Evolutionary conservation across 2,797 vertebrate genomes (phyloP), one percentile per base, ranked within the genome.

Genomic region (Craterocephalus amniculus): DNA sequence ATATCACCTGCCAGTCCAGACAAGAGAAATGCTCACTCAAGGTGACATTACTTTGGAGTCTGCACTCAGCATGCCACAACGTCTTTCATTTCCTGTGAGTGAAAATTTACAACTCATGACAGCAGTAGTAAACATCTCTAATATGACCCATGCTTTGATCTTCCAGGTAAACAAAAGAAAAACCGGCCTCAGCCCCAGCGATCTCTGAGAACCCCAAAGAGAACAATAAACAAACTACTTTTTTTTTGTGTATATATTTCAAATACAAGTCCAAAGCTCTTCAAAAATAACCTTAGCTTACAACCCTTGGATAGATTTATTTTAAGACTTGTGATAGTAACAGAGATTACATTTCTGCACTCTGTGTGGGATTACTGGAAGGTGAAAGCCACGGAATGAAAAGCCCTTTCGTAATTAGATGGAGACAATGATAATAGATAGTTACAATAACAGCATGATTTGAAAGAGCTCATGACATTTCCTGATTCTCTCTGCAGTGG

Each of bases 1-100:
- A 90, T 92, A 92, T 91, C 90, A 89, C 87, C 91, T 91, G 91
- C 87, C 90, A 92, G 86, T 92, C 89, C 82, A 91, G 88, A 90
- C 91, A 87, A 87, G 82, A 87, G 84, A 76, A 84, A 80, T 70
- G 83, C 86, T 90, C 88, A 86, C 79, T 93, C 88, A 92, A 92
- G 88, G 90, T 92, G 91, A 93, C 92, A 91, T 86, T 86, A 86
- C 85, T 88, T 88, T 89, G 81, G 83, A 81, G 86, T 89, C 86
- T 88, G 84, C 83, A 78, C 88, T 81, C 91, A 70, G 79, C 73
- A 60, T 70, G 88, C 79, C 86, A 81, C 86, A 78, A 75, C 78
- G 79, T 84, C 86, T 90, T 88, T 91, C 84, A 90, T 90, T 92
- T 88, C 87, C 92, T 83, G 80, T 66, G 83, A 76, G 88, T 83